Percentiles rank a stretch among this genome's conserved stretches.
Conservation (phyloP, 2,797 vertebrate genomes). For the Tachyglossus aculeatus region DNA sequence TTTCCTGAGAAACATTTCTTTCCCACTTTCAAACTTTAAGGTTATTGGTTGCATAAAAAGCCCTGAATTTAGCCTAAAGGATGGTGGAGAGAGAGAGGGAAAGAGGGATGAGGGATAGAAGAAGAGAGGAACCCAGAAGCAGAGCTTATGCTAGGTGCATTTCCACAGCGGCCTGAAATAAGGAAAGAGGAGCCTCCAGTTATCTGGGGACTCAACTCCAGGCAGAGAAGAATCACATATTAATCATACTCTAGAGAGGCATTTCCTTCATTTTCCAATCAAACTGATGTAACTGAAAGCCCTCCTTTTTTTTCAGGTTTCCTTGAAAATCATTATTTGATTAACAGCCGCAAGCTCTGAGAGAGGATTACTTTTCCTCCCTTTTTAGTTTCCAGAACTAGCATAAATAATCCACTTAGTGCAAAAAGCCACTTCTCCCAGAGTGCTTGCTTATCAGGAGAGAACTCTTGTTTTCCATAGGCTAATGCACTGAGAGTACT, state of each 20-base stretch:
- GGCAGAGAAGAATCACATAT: slow-evolving; percentile 55
- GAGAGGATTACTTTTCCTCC: slow-evolving; percentile 61
- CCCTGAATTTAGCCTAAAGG: slow-evolving; percentile 52
- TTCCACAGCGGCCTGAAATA: slow-evolving; percentile 54
- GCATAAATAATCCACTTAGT: slow-evolving; percentile 78
- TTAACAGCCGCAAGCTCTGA: slow-evolving; percentile 70
- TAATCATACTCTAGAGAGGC: slow-evolving; percentile 46
- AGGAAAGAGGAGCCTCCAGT: slow-evolving; percentile 39
- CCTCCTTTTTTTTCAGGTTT: slow-evolving; percentile 62
- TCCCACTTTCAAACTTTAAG: slow-evolving; percentile 16
- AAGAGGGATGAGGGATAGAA: too few species aligned
- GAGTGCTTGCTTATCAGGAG: slow-evolving; percentile 70
- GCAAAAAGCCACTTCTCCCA: slow-evolving; percentile 72
- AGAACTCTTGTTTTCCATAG: slow-evolving; percentile 61
- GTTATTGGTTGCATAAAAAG: slow-evolving; percentile 16
- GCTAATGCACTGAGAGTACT: slow-evolving; percentile 57
- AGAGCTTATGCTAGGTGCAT: too few species aligned
- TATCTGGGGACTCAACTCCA: slow-evolving; percentile 54
- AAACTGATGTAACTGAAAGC: slow-evolving; percentile 38
- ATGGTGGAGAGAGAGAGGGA: too few species aligned
- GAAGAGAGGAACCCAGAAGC: too few species aligned
- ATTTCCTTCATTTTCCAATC: slow-evolving; percentile 37
- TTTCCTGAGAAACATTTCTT: too few species aligned
- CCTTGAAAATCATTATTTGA: slow-evolving; percentile 75
- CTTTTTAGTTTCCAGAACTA: slow-evolving; percentile 64